phyloP scores from a whole-genome alignment of 2,113 vertebrate species.

The Poeciliopsis prolifica region DNA sequence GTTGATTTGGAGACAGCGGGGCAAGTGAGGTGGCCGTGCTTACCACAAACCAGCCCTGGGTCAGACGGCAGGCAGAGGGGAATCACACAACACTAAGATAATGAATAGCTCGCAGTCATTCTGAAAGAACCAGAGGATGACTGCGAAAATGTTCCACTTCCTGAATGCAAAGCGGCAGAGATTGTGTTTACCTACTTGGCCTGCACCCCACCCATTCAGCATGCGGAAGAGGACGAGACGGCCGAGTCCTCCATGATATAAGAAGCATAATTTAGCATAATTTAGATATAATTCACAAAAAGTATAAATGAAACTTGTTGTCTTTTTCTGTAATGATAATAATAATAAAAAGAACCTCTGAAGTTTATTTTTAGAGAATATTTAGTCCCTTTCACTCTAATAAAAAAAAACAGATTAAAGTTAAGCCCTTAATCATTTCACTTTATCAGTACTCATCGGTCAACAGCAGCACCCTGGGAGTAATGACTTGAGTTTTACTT shows the following conservation, averaged over 20 bases:
- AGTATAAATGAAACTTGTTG: too few species aligned
- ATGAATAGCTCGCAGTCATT: slow-evolving; percentile 78
- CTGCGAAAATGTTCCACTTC: slow-evolving; percentile 69
- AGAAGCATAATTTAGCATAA: not conserved
- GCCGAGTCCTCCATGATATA: not conserved
- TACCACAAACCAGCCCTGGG: slow-evolving; percentile 69
- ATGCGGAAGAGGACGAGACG: not conserved
- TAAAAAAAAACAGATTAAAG: not conserved
- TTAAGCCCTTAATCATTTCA: not conserved
- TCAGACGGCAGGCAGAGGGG: slow-evolving; percentile 60
- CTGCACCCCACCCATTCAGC: not conserved
- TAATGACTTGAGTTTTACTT: not conserved
- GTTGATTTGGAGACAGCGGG: slow-evolving; percentile 77
- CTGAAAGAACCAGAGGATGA: slow-evolving; percentile 79
- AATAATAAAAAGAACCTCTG: not conserved
- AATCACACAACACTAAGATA: slow-evolving; percentile 71
- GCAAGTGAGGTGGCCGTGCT: slow-evolving; percentile 70
- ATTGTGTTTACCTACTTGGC: slow-evolving; percentile 63
- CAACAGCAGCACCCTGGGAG: too few species aligned
- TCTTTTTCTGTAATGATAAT: too few species aligned
- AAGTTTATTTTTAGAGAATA: not conserved
- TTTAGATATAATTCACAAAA: not conserved
- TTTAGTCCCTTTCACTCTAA: not conserved
- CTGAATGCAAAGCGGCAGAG: slow-evolving; percentile 56
- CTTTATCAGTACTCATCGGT: too few species aligned